phyloP scores from a whole-genome alignment of 2,888 invertebrate species.

The Noctua pronuba region DNA sequence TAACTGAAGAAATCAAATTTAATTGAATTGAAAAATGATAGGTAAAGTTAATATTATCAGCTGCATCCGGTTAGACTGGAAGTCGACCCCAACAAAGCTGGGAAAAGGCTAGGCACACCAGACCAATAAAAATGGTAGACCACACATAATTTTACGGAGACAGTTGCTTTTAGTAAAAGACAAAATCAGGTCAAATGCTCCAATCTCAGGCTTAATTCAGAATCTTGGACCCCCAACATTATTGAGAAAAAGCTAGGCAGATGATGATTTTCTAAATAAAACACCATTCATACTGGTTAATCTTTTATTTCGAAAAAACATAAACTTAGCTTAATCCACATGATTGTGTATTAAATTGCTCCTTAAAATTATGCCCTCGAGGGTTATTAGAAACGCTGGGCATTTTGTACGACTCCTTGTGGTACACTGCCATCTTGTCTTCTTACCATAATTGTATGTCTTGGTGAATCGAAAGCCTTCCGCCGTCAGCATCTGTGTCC shows the following conservation, averaged over 20 bases:
- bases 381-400: no score
- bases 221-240: neutral
- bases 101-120: no score
- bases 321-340: slow-evolving; percentile 9
- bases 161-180: neutral
- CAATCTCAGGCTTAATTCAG: neutral
- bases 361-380: no score
- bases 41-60: neutral
- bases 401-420: slow-evolving; percentile 68
- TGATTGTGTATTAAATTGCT: slow-evolving; percentile 69
- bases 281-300: neutral
- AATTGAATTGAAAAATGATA: no score
- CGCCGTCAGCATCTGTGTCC: slow-evolving; percentile 75
- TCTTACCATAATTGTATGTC: slow-evolving; percentile 70
- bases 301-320: slow-evolving; percentile 28
- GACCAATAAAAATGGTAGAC: no score
- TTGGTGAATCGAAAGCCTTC: slow-evolving; percentile 77
- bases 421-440: slow-evolving; percentile 74
- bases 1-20: neutral
- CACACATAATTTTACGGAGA: neutral
- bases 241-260: neutral
- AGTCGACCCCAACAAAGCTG: no score
- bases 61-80: no score
- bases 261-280: slow-evolving; percentile 1
- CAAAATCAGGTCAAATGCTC: no score